These are phyloP conservation scores for Chrysolina americana DNA, from an alignment of 2,888 invertebrate species.

Conservation along the genomic window DNA sequence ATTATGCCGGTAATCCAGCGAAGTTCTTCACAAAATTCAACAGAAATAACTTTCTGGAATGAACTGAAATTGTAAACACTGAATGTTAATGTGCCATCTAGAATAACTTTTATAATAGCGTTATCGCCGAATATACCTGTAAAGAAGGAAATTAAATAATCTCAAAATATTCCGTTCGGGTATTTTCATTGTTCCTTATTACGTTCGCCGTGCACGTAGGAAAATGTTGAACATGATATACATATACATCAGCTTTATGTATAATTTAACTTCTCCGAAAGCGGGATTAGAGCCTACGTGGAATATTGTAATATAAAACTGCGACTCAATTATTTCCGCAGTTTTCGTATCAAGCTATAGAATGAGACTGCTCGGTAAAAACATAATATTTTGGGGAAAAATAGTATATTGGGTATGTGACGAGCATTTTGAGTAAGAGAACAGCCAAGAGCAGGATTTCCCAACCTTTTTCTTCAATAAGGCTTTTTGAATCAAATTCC, in stretches of 20 bases:
- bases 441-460: no score
- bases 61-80: neutral
- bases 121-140: constrained; percentile 9
- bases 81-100: constrained; percentile 8
- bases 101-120: constrained; percentile 11
- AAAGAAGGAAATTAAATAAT: constrained; percentile 15
- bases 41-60: neutral
- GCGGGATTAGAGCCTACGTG: neutral
- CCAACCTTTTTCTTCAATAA: no score
- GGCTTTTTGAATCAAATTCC: no score
- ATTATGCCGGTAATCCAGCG: neutral
- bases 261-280: neutral
- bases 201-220: neutral
- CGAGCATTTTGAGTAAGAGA: no score
- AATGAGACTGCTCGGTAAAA: no score
- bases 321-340: neutral
- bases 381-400: no score
- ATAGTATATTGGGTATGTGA: no score
- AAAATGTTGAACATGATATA: constrained; percentile 6
- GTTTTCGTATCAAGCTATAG: neutral
- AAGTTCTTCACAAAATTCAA: constrained; percentile 1
- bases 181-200: neutral
- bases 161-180: constrained; percentile 3
- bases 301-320: neutral
- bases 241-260: constrained; percentile 1